Evolutionary conservation across 2,113 vertebrate genomes (phyloP).

Genomic region (Blennius ocellaris): DNA sequence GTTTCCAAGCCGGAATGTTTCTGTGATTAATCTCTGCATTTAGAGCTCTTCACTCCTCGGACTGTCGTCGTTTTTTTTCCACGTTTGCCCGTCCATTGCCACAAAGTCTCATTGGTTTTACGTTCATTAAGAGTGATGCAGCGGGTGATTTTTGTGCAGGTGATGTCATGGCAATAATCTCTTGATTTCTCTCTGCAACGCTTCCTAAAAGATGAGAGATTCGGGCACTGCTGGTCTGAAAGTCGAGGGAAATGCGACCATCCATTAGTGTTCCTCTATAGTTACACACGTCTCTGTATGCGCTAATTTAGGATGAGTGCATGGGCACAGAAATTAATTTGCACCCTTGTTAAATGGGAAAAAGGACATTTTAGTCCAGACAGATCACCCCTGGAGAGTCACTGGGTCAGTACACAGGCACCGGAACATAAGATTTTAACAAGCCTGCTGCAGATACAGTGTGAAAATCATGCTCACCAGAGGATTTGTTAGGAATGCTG

Average conservation of each 20-base stretch:
- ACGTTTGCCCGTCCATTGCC: not conserved
- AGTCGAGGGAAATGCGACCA: not conserved
- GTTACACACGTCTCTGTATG: constrained; percentile 11
- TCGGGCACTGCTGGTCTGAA: not conserved
- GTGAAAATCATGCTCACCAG: constrained; percentile 45
- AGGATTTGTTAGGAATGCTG: constrained; percentile 64
- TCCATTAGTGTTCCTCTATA: constrained; percentile 16
- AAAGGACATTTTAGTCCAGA: constrained; percentile 33
- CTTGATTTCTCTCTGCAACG: constrained; percentile 11
- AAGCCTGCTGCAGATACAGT: constrained; percentile 50
- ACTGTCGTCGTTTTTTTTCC: constrained; percentile 8
- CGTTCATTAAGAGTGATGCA: constrained; percentile 50
- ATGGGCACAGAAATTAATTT: constrained; percentile 9
- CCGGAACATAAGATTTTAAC: constrained; percentile 65
- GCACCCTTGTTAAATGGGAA: constrained; percentile 30
- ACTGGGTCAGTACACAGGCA: constrained; percentile 60
- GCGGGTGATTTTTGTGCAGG: not conserved
- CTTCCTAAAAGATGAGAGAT: not conserved
- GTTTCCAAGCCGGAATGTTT: constrained; percentile 42
- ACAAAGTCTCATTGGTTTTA: constrained; percentile 21
- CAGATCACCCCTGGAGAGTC: constrained; percentile 26
- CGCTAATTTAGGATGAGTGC: constrained; percentile 19
- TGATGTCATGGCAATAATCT: constrained; percentile 8
- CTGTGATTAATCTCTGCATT: constrained; percentile 58
- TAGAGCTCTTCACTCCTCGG: constrained; percentile 26